Base-by-base conservation (phyloP, 2,113 vertebrate species). In the Dendrocopos noguchii region DNA sequence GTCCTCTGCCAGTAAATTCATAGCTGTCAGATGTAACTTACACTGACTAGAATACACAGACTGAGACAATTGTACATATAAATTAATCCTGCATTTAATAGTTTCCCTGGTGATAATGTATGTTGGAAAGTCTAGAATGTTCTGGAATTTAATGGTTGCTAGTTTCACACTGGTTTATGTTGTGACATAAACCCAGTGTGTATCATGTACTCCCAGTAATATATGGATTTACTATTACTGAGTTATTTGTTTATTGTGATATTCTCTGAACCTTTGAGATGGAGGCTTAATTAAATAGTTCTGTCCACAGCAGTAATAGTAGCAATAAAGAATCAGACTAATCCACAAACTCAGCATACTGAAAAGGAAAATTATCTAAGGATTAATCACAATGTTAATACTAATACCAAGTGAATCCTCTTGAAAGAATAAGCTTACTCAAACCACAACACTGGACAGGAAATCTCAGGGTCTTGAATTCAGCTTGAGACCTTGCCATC, bases 341-440 rank as follows among this genome's bases (percentile, higher is more conserved):
- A 76, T 72, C 53, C 52, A 72, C 63, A 64, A 81, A 73, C 29
- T 31, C 36, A 28, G 42, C 47, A 50, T 68, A 61, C 28, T 79
- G 57, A 88, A 90, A 82, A 78, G 46, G 31, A 81, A 47, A 65
- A 53, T 84, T 68, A 47, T 68, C 34, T 61, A 73, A 93, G 42
- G 74, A 87, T 13, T 53, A 91, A 89, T 64, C 55, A 50, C 50
- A 31, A 6, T 44, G 25, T 75, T 84, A 34, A 75, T 71, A 52
- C 21, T 88, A 90, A 86, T 88, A 78, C 18, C 25, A 64, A 52
- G 10, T 44, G 72, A 78, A 93, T 93, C 42, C 24, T 87, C 50
- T 82, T 72, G 74, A 91, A 93, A 92, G 72, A 76, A 81, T 42
- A 64, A 77, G 31, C n/a, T 93, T 81, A n/a, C 34, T 66, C 53